phyloP scores from a whole-genome alignment of 2,113 vertebrate species.

The Crotalus horridus region DNA sequence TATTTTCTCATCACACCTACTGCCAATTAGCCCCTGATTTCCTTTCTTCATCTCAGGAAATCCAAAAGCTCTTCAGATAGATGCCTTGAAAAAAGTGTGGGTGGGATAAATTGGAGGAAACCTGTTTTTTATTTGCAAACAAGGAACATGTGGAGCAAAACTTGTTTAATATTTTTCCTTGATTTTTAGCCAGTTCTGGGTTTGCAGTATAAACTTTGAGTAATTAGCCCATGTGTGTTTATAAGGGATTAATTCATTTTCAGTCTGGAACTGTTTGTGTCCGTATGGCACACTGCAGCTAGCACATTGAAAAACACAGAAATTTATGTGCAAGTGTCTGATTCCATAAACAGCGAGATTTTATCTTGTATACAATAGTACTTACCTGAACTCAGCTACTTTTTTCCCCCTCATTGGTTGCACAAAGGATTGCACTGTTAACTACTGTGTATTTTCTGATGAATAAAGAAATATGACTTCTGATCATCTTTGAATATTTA shows the following conservation, averaged over 20 bases:
- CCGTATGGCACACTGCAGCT: conserved; percentile 35
- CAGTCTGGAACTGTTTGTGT: conserved; percentile 44
- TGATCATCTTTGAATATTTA: background rate
- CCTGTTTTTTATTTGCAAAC: conserved; percentile 50
- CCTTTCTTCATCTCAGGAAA: conserved; percentile 62
- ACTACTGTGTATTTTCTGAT: background rate
- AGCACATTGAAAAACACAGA: conserved; percentile 10
- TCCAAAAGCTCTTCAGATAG: conserved; percentile 54
- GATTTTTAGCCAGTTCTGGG: conserved; percentile 60
- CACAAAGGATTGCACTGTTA: background rate
- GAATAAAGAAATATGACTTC: background rate
- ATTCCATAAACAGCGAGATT: conserved; percentile 30
- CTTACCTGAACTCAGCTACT: background rate
- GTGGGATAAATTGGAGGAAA: conserved; percentile 23
- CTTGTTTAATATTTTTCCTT: conserved; percentile 41
- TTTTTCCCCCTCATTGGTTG: background rate
- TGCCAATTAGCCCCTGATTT: conserved; percentile 58
- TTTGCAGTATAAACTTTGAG: conserved; percentile 53
- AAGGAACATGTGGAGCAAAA: conserved; percentile 56
- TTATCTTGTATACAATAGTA: background rate
- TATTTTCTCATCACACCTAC: conserved; percentile 36
- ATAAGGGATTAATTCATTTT: conserved; percentile 40
- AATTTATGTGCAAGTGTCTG: conserved; percentile 32
- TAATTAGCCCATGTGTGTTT: conserved; percentile 55
- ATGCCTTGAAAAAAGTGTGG: conserved; percentile 30